Conservation (phyloP, 2,888 invertebrate genomes). For the Chloromyia formosa region DNA sequence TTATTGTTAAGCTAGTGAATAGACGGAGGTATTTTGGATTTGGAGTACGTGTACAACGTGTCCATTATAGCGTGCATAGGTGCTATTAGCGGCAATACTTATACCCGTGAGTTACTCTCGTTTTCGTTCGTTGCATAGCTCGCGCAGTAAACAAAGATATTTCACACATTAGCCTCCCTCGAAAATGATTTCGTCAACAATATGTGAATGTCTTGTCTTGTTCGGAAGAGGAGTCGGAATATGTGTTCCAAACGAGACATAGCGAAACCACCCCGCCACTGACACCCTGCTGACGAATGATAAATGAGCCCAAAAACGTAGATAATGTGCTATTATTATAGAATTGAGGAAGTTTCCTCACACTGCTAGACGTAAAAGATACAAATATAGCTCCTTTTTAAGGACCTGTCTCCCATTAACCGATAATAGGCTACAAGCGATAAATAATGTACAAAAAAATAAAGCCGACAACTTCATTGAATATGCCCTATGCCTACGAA, state of each 20-base stretch:
- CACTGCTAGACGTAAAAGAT: background rate
- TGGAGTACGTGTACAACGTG: background rate
- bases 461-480: background rate
- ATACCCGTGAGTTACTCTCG: background rate
- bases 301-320: slow-evolving; percentile 1
- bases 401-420: background rate
- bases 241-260: background rate
- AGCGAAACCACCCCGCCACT: background rate
- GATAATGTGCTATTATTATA: slow-evolving; percentile 3
- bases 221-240: background rate
- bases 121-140: background rate
- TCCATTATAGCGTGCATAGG: slow-evolving; percentile 39
- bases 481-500: background rate
- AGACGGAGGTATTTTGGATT: too few species aligned
- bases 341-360: too few species aligned
- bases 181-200: background rate
- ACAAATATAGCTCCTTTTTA: background rate
- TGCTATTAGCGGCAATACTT: slow-evolving; percentile 8
- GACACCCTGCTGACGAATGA: background rate
- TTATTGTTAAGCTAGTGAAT: background rate
- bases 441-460: background rate
- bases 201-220: background rate
- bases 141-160: background rate
- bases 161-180: background rate
- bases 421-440: slow-evolving; percentile 10